Conservation (phyloP, 2,797 vertebrate genomes). For the Pseudotriccus pelzelni region DNA sequence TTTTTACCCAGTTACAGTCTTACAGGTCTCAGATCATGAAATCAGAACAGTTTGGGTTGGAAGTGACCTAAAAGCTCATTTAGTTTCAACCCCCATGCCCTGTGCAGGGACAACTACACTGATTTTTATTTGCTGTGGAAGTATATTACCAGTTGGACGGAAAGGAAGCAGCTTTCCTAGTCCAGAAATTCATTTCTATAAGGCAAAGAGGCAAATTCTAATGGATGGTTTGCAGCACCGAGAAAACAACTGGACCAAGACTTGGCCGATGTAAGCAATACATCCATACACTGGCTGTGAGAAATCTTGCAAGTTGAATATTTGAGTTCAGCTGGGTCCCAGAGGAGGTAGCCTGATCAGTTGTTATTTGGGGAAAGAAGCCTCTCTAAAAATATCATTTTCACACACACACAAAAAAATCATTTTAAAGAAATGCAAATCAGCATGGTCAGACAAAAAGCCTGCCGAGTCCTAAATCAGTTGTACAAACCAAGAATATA, state of each 20-base stretch:
- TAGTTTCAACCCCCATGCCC: too few relatives aligned
- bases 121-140: not conserved
- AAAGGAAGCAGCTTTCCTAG: not conserved
- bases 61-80: not conserved
- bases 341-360: not conserved
- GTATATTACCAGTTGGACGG: not conserved
- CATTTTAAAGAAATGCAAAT: not conserved
- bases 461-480: not conserved
- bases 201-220: not conserved
- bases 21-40: not conserved
- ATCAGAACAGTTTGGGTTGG: not conserved
- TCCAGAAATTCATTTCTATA: not conserved
- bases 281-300: accelerated
- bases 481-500: not conserved
- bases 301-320: not conserved
- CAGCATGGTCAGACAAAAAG: not conserved
- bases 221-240: not conserved
- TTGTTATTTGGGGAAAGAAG: not conserved
- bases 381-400: not conserved
- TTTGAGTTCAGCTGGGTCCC: not conserved
- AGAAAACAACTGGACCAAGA: not conserved
- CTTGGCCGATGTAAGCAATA: not conserved
- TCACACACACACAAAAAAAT: not conserved
- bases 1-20: not conserved
- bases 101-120: not conserved